Evolutionary conservation across 2,113 vertebrate species (phyloP).

Genomic region (Blennius ocellaris): DNA sequence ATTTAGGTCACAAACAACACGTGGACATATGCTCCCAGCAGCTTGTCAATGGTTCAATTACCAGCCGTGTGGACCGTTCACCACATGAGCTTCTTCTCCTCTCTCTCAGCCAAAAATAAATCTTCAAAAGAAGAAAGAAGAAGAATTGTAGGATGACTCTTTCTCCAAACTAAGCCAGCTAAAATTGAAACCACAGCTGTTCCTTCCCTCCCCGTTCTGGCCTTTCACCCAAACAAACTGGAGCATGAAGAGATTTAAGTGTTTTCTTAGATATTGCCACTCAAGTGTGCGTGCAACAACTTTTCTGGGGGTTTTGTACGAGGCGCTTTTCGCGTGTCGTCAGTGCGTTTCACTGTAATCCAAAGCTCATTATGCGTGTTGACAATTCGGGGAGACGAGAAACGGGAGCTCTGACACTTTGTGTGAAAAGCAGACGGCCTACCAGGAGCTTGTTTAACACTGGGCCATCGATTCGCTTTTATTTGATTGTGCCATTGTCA

Average conservation of each 20-base stretch:
- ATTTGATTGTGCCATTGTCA: neutral
- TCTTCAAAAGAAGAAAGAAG: neutral
- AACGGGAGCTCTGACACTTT: neutral
- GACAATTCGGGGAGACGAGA: no score
- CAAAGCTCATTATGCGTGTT: neutral
- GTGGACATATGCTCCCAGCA: no score
- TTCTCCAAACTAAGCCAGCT: conserved; percentile 4
- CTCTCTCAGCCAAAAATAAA: no score
- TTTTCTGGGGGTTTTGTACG: no score
- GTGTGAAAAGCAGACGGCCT: neutral
- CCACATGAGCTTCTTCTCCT: no score
- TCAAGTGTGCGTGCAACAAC: neutral
- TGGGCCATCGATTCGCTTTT: conserved; percentile 1
- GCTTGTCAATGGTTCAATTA: no score
- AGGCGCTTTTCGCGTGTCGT: no score
- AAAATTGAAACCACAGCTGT: conserved; percentile 33
- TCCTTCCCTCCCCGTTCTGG: neutral
- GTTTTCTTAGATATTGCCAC: neutral
- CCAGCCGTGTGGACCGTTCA: no score
- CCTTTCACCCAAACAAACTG: conserved; percentile 9
- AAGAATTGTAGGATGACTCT: conserved; percentile 15
- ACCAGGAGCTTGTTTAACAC: neutral
- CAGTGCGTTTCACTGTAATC: no score
- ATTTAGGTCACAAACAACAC: no score
- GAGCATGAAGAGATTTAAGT: conserved; percentile 15